Evolutionary conservation across 2,888 invertebrate species (phyloP), one percentile per base, ranked within the genome.

Genomic region (Sussaba pulchella): DNA sequence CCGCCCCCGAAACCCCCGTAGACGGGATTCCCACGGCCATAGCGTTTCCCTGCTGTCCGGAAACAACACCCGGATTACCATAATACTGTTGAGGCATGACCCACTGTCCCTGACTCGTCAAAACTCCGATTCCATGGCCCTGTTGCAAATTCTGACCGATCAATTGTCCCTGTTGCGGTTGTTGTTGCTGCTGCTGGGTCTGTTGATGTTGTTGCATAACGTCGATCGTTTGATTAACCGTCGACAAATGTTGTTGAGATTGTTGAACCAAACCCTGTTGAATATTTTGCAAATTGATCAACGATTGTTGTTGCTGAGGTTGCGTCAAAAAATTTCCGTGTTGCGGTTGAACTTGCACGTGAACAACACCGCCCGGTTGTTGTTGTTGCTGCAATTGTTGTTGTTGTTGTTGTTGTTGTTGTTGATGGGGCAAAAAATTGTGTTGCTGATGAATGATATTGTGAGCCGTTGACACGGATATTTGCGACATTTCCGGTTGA

Each of bases 401-500:
- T 45, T 74, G 74, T 8, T 74, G 69, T 52, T 52, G 67, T 19
- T 61, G 61, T 54, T 64, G 78, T 31, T 59, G 57, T 47, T 70
- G 64, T 31, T 26, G 77, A 21, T 78, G 83, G n/a, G 67, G 70
- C n/a, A 31, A 31, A 8, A 54, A 31, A 2, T 8, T 36, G 10
- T 74, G 78, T 47, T 70, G 69, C 6, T 75, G 71, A 24, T 71
- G 66, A 43, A 45, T 24, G 6, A 59, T 19, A 19, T 41, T 19
- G 47, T 69, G 66, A 17, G 19, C 24, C 21, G 50, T 39, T 9
- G 57, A 64, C n/a, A 50, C 39, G 6, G 74, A 43, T 5, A 67
- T 26, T 21, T 81, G 83, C 41, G 84, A 86, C 6, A 84, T 80
- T 83, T 92, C 91, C 2, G 91, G 91, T 70, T 90, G 89, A 73